Base-by-base conservation (phyloP, 2,797 vertebrate genomes). In the Takifugu ocellatus region DNA sequence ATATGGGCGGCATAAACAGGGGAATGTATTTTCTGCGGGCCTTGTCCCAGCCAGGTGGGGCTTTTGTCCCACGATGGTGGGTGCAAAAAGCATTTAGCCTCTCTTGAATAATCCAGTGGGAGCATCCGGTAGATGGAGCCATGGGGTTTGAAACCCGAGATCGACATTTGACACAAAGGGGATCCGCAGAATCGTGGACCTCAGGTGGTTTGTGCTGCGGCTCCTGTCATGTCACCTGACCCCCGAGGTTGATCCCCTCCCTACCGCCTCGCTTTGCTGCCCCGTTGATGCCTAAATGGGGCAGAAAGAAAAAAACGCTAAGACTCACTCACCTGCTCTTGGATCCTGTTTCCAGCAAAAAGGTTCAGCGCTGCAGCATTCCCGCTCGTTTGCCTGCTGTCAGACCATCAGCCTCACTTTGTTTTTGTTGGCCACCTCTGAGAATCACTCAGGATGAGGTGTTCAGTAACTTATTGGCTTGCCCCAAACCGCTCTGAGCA, bases 41-140 rank as follows among this genome's bases (percentile, higher is more conserved):
- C 63, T 65, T 61, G 59, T 59, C 63, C 73, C 56, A 56, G 71
- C 77, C 79, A 78, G 85, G 82, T 84, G 79, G 79, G 44, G 85
- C 78, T 84, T 90, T 89, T 89, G 87, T 89, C 77, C 70, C 65
- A 62, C 77, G 84, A 83, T 81, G 84, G 61, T 77, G 29, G 17
- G 75, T 79, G 90, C 89, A 90, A 90, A 91, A 78, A 81, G 75
- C 87, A 70, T 91, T 92, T 92, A 89, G 88, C 88, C 78, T 84
- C 86, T 90, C 78, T 72, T 92, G 84, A 92, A 91, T 92, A 89
- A 91, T 90, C 87, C 85, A 90, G 83, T 70, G 80, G 82, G 77
- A 86, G 79, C 84, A 75, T 77, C 65, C 74, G 75, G 82, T 89
- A 91, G 89, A 86, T 89, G 88, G 89, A 56, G 79, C 66, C 61